A percentile compares a stretch with the other conserved stretches of the same genome.
phyloP scores from a whole-genome alignment of 64 coral and sea anemone species.

The Montipora capricornis region DNA sequence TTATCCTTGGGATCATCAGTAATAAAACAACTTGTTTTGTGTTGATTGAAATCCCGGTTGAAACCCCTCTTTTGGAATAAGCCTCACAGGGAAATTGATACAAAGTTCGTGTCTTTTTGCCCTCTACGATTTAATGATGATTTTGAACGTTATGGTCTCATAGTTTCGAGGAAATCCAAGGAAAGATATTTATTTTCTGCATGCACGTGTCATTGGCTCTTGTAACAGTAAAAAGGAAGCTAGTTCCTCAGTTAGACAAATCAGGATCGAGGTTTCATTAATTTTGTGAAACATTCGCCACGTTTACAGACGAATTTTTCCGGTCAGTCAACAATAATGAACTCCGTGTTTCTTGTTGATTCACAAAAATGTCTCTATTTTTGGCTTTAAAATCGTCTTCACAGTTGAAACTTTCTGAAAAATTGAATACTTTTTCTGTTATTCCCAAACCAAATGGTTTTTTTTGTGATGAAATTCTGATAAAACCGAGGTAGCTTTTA shows the following conservation, averaged over 20 bases:
- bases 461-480: background rate
- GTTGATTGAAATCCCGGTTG: background rate
- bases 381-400: background rate
- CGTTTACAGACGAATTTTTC: conserved; percentile 37
- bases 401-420: background rate
- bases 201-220: background rate
- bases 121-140: background rate
- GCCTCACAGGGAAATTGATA: conserved; percentile 18
- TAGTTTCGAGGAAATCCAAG: background rate
- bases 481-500: conserved; percentile 3
- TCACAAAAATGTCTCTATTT: background rate
- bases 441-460: background rate
- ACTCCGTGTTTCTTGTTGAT: background rate
- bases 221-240: background rate
- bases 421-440: background rate
- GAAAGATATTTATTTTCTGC: background rate
- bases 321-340: background rate
- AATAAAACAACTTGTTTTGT: background rate
- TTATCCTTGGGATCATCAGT: background rate
- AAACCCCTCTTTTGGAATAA: background rate
- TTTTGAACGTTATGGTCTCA: background rate
- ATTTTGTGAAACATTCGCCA: background rate
- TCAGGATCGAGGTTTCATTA: background rate
- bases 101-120: conserved; percentile 6
- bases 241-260: conserved; percentile 2